Base-by-base conservation (phyloP, 2,888 invertebrate genomes). In the Eupeodes luniger region DNA sequence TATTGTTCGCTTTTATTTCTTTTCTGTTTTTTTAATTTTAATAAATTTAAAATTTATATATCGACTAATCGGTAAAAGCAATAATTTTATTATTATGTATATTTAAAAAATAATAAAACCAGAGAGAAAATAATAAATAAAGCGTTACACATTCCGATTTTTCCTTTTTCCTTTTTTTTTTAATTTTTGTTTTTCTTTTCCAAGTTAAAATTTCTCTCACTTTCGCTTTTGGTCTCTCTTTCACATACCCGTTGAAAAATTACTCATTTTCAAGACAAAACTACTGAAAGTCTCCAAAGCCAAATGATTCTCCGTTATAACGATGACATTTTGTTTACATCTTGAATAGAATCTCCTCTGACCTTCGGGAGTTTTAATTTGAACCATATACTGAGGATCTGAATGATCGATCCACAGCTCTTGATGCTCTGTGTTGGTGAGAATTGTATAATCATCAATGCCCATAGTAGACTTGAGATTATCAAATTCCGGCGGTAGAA, bases 321-420 rank as follows among this genome's bases (percentile, higher is more conserved):
- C 92, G 40, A 93, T 92, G 14, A 93, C 89, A 83, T 92, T 93
- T 1, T 92, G 90, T 82, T 91, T 92, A 34, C 91, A 91, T 0
- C 91, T 92, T 12, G 91, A 90, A 75, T 92, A 93, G 81, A 91
- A 93, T 36, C 92, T 91, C 53, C 90, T 90, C 12, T 81, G 90
- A 27, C 82, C 64, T 72, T 90, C 84, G 12, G 75, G 84, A 19
- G 90, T 90, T 47, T 86, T 77, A 16, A 92, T 69, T 55, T 91
- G 90, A 9, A 91, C 92, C 6, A 93, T 85, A 76, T 91, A 90
- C 9, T 90, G 89, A 0, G 92, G 93, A 91, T 93, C 93, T 3
- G 89, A 55, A 11, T 91, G 90, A 80, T 90, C 92, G 12, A 93
- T 91, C 93, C 93, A 93, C 19, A 92, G 90, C 82, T 93, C 93